Conservation (phyloP, 2,888 invertebrate species). For the Ornithoptera alexandrae region DNA sequence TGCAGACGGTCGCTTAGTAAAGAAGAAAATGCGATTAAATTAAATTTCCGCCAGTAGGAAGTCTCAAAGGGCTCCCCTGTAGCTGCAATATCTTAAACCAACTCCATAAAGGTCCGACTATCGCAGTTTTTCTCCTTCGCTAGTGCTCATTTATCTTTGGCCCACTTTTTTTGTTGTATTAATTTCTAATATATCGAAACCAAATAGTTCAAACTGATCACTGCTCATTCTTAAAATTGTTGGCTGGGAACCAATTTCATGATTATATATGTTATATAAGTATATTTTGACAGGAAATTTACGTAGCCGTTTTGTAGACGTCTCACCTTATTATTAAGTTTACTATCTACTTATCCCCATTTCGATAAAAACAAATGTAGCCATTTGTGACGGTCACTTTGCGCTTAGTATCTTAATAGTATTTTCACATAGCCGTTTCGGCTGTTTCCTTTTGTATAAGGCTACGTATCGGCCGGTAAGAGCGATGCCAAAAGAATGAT, state of each 20-base stretch:
- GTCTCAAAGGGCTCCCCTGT: conserved; percentile 71
- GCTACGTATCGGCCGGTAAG: conserved; percentile 42
- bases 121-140: conserved; percentile 46
- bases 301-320: too few relatives aligned
- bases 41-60: conserved; percentile 69
- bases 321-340: too few relatives aligned
- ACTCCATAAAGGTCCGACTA: conserved; percentile 52
- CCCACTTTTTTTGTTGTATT: background rate
- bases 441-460: conserved; percentile 38
- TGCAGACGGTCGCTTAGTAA: conserved; percentile 58
- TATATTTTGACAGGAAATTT: too few relatives aligned
- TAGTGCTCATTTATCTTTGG: conserved; percentile 46
- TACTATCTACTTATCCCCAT: too few relatives aligned
- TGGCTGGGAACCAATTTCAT: too few relatives aligned
- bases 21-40: conserved; percentile 74
- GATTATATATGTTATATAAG: too few relatives aligned
- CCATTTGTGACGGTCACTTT: conserved; percentile 7
- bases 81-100: conserved; percentile 71
- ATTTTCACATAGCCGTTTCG: conserved; percentile 40
- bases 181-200: too few relatives aligned
- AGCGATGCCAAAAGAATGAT: conserved; percentile 52
- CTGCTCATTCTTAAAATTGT: too few relatives aligned
- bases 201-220: too few relatives aligned
- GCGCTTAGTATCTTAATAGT: conserved; percentile 42
- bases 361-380: background rate